These are phyloP conservation scores for Hemicordylus capensis DNA, from an alignment of 2,113 vertebrate species.

Conservation along the genomic window DNA sequence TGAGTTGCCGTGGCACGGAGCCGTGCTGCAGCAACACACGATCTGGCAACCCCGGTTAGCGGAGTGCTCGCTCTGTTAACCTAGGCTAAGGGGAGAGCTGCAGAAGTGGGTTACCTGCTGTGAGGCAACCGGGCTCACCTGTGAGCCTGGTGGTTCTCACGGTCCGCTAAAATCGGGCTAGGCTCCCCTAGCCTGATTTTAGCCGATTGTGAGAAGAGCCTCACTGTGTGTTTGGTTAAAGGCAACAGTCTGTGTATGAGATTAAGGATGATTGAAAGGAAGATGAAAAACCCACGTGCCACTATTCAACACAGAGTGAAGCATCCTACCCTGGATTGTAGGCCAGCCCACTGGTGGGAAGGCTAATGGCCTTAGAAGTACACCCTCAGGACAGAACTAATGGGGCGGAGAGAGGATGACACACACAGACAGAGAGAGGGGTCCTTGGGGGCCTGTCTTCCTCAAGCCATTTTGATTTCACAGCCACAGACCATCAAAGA, in stretches of 20 bases:
- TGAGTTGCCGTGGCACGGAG: too few species aligned
- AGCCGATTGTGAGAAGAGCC: too few species aligned
- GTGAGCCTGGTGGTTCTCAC: too few species aligned
- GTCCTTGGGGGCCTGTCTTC: background rate
- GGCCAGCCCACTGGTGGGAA: accelerated
- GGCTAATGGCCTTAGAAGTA: conserved; percentile 28
- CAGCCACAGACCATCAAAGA: conserved; percentile 11
- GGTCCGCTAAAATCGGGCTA: too few species aligned
- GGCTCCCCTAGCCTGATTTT: too few species aligned
- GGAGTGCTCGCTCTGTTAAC: too few species aligned
- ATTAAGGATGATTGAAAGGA: background rate
- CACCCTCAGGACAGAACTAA: conserved; percentile 39
- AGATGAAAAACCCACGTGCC: background rate
- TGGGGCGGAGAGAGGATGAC: background rate
- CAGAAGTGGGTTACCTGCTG: too few species aligned
- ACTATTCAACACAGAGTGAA: background rate
- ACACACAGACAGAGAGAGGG: background rate
- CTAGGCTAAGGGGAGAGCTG: too few species aligned
- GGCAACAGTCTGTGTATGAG: background rate
- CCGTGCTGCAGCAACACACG: too few species aligned
- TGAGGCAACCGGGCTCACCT: too few species aligned
- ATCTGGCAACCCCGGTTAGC: too few species aligned
- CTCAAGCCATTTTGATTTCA: conserved; percentile 1
- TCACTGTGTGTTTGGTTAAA: background rate
- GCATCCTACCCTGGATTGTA: background rate